phyloP scores from a whole-genome alignment of 2,888 invertebrate species.

The Andrena fulva region DNA sequence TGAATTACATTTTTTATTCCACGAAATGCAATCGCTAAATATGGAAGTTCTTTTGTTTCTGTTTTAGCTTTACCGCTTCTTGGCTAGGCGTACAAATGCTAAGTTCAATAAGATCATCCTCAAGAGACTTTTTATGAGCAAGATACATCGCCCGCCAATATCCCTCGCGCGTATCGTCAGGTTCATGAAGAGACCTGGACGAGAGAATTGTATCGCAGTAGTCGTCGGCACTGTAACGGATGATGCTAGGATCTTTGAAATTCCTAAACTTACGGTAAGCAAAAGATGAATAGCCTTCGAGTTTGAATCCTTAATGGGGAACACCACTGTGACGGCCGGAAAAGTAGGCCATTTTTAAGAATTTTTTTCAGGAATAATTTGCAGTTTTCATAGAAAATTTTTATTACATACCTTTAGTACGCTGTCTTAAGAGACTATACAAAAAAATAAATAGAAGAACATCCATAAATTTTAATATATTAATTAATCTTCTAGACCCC shows the following conservation, averaged over 20 bases:
- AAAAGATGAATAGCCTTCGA: background rate
- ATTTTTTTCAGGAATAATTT: too few relatives aligned
- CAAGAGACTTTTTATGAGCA: slow-evolving; percentile 98
- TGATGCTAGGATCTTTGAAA: slow-evolving; percentile 94
- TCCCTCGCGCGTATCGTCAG: slow-evolving; percentile 95
- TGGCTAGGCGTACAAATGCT: slow-evolving; percentile 97
- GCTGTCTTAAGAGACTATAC: too few relatives aligned
- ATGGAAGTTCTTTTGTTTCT: slow-evolving; percentile 21
- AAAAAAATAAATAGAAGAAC: too few relatives aligned
- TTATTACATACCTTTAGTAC: too few relatives aligned
- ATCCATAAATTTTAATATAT: too few relatives aligned
- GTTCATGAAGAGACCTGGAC: slow-evolving; percentile 94
- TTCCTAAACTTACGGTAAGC: slow-evolving; percentile 94
- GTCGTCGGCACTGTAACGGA: slow-evolving; percentile 98
- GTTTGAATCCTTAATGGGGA: background rate
- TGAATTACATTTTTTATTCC: background rate
- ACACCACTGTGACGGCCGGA: too few relatives aligned
- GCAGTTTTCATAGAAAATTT: too few relatives aligned
- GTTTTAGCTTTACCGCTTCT: slow-evolving; percentile 96
- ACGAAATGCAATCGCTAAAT: background rate
- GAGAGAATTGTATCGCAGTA: slow-evolving; percentile 95
- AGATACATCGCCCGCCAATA: slow-evolving; percentile 96
- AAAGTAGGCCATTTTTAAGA: too few relatives aligned
- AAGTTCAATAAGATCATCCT: slow-evolving; percentile 98
- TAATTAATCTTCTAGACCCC: too few relatives aligned